Conservation (phyloP, 2,888 invertebrate genomes). For the Melitaea athalia region DNA sequence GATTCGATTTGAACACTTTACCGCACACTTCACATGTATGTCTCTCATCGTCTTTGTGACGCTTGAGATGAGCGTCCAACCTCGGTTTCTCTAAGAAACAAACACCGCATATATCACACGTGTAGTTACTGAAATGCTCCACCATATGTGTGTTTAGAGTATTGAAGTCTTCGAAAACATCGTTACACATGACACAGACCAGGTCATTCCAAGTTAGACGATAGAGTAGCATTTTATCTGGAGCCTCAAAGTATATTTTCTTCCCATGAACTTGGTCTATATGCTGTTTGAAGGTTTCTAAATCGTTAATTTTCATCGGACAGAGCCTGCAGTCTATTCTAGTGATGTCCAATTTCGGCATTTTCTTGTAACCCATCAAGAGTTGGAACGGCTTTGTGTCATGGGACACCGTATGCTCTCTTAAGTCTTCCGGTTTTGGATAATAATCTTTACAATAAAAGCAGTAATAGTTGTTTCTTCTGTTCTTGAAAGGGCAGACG, state of each 20-base stretch:
- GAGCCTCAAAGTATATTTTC: constrained; percentile 73
- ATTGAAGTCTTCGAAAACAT: constrained; percentile 73
- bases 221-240: constrained; percentile 68
- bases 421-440: constrained; percentile 69
- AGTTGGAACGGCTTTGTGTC: constrained; percentile 74
- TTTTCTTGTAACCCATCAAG: constrained; percentile 72
- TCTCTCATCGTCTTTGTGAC: constrained; percentile 76
- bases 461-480: constrained; percentile 73
- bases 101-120: constrained; percentile 72
- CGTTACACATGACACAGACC: constrained; percentile 71
- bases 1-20: constrained; percentile 72
- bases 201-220: constrained; percentile 71
- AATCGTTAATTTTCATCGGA: constrained; percentile 61
- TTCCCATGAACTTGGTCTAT: constrained; percentile 67
- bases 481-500: constrained; percentile 72
- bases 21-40: constrained; percentile 79
- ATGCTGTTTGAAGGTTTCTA: constrained; percentile 67
- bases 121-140: constrained; percentile 72
- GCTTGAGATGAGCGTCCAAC: constrained; percentile 72
- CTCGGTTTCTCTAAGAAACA: constrained; percentile 76
- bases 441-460: constrained; percentile 77
- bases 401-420: constrained; percentile 69
- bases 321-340: constrained; percentile 71
- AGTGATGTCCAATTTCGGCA: constrained; percentile 74
- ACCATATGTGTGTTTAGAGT: constrained; percentile 73